Conservation (phyloP, 2,113 vertebrate genomes). For the Petrocephalus microphthalmus region DNA sequence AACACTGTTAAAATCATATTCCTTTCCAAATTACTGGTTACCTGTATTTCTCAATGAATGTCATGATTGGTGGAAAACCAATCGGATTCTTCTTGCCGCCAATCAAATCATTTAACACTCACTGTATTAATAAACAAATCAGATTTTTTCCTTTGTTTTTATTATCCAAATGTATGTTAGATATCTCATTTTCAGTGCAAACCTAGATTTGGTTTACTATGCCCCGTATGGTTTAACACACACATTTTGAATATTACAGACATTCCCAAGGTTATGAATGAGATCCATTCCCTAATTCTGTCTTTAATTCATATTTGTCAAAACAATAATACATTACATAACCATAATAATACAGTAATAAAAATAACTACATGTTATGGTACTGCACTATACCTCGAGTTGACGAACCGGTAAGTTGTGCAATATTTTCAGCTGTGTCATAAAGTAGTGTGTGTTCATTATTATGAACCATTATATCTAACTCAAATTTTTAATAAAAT, state of each 20-base stretch:
- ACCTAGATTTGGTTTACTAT: background rate
- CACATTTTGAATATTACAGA: background rate
- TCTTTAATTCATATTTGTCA: background rate
- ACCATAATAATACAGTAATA: background rate
- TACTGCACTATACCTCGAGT: background rate
- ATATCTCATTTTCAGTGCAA: background rate
- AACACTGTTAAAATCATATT: background rate
- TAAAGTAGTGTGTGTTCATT: background rate
- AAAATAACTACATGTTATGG: background rate
- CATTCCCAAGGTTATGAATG: background rate
- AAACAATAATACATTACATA: background rate
- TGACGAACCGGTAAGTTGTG: background rate
- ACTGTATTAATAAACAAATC: background rate
- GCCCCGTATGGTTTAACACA: background rate
- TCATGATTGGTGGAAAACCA: background rate
- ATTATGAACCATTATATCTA: background rate
- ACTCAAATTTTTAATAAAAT: background rate
- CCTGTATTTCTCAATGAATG: background rate
- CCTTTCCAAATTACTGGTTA: background rate
- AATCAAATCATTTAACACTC: background rate
- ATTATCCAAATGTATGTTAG: background rate
- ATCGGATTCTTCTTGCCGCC: background rate
- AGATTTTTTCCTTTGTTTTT: background rate
- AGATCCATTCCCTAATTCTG: background rate
- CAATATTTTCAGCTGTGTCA: background rate